Evolutionary conservation across 1,140 invertebrate genomes (phyloP).

Genomic region (Aricia agestis): DNA sequence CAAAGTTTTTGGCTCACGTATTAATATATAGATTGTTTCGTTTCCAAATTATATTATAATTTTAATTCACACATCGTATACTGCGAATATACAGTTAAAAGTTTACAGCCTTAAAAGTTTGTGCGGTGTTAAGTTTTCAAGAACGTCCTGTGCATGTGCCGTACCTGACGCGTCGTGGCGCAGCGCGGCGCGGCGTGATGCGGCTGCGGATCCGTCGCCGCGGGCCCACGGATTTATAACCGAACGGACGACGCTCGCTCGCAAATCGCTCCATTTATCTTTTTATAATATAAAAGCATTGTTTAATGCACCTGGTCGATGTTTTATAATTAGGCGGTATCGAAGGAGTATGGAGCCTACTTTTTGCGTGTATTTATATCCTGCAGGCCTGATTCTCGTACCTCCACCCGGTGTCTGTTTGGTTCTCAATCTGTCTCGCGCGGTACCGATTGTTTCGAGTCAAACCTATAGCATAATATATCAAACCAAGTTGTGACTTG

Average conservation of each 20-base stretch:
- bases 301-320: background rate
- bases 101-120: no score
- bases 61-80: no score
- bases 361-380: background rate
- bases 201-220: slow-evolving; percentile 33
- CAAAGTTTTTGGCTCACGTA: no score
- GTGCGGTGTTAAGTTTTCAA: background rate
- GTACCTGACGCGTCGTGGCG: slow-evolving; percentile 17
- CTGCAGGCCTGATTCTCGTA: background rate
- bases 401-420: no score
- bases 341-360: background rate
- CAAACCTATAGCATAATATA: no score
- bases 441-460: no score
- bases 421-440: no score
- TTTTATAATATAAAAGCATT: slow-evolving; percentile 5
- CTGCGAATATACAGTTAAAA: no score
- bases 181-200: slow-evolving; percentile 25
- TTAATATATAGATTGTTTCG: no score
- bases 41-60: no score
- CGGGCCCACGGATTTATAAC: slow-evolving; percentile 26
- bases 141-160: slow-evolving; percentile 15
- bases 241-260: background rate
- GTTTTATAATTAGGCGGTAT: background rate
- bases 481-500: no score
- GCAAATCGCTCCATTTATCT: slow-evolving; percentile 13